Evolutionary conservation across 1,140 invertebrate genomes (phyloP), one percentile per base, ranked within the genome.

Genomic region (Dryas iulia): DNA sequence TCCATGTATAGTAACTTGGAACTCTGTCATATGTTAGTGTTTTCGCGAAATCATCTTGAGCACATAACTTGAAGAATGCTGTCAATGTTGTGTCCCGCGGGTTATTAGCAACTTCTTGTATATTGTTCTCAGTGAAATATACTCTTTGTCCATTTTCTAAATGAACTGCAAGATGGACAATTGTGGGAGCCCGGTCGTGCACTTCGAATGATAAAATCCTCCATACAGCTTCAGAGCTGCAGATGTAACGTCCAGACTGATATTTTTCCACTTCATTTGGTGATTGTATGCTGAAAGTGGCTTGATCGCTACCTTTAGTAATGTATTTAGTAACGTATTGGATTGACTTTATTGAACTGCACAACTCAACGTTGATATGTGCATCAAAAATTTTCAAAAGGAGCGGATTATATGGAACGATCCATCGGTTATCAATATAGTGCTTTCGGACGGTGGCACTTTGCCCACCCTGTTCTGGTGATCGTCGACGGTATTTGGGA

Each of bases 391-490:
- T 92, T 78, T 90, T 87, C 4, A 74, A 86, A 10, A 94, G 79
- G 4, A 93, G 65, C 14, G 92, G 89, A 69, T 86, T 92, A 84
- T 94, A 94, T 61, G 92, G 93, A 28, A 93, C 93, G 62, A 94
- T 77, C 90, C 90, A 94, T 33, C 82, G 59, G 72, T 93, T 94
- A 74, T 93, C 89, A 30, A 93, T 72, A 62, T 78, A 70, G 71
- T 64, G 60, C 79, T 79, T 65, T 72, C 70, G 28, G 59, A 78
- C 64, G 69, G 66, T 76, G 31, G 70, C 78, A 79, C 77, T 79
- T 84, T 79, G 52, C 68, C 86, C 79, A 76, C 83, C 79, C 73
- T 87, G 68, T 70, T 78, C 82, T 69, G 71, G 78, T n/a, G n/a
- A n/a, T n/a, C n/a, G n/a, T n/a, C n/a, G n/a, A 59, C 73, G 59